Evolutionary conservation across 2,113 vertebrate species (phyloP), one percentile per base, ranked within the genome.

Genomic region (Sapajus apella): DNA sequence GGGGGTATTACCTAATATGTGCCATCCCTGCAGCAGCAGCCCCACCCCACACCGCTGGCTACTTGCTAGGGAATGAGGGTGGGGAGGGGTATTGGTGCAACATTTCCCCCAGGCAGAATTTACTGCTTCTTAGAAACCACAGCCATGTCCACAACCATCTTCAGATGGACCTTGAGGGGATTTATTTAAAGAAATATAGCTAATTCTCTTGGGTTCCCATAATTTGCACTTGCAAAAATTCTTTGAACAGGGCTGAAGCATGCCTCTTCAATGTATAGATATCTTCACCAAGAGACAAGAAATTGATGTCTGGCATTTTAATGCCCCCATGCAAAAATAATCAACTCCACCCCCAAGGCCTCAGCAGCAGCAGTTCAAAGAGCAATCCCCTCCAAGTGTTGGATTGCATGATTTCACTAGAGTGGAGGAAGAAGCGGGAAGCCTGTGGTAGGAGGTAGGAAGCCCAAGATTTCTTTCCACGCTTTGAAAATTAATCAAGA

Each of bases 1-100:
- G 97, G 97, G 96, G 97, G 96, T 95, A 98, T 99, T 99, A 98
- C 98, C 97, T 98, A 98, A 99, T 98, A 83, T 79, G 88, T 95
- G 91, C 97, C 35, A 2, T 97, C 97, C 88, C 97, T 90, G 23
- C 40, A 0, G 3, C 40, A 0, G 3, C 87, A 72, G 55, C 96
- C 96, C 81, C 89, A 93, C 97, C 96, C 93, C 95, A 73, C 93
- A 64, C 92, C 35, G n/a, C 94, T 27, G 8, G 75, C 92, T 45
- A 43, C 96, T 90, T 97, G 93, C 94, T 61, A 0, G 52, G 83
- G 68, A 79, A 56, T 8, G 72, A 87, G 27, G 76, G 66, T 25
- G 70, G 90, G 43, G 79, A 75, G 10, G 89, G 77, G 21, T 68
- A 40, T 87, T 94, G 61, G 82, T 85, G 0, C 76, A 58, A 89